A percentile compares a stretch with the other conserved stretches of the same genome.
phyloP scores from a whole-genome alignment of 2,888 invertebrate species.

The Thecophora atra region DNA sequence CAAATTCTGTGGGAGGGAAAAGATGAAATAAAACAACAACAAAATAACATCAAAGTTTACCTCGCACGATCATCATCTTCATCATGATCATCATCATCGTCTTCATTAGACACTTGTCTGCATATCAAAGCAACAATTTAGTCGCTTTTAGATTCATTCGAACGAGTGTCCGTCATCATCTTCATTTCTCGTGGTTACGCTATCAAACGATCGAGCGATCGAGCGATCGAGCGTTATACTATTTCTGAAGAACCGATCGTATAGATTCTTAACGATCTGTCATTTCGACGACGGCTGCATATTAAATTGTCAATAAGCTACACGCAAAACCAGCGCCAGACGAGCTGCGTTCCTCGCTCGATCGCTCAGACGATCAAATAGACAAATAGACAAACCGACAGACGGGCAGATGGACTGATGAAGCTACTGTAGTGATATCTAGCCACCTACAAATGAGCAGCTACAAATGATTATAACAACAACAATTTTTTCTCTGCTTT shows the following conservation, averaged over 20 bases:
- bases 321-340: background rate
- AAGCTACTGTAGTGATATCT: background rate
- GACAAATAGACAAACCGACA: slow-evolving; percentile 17
- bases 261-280: slow-evolving; percentile 62
- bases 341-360: background rate
- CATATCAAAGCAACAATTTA: background rate
- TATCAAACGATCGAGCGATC: slow-evolving; percentile 22
- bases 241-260: slow-evolving; percentile 31
- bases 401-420: background rate
- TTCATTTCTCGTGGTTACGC: background rate
- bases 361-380: background rate
- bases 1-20: slow-evolving; percentile 26
- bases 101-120: background rate
- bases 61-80: background rate
- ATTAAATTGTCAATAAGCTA: slow-evolving; percentile 35
- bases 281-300: slow-evolving; percentile 57
- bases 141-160: background rate
- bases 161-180: background rate
- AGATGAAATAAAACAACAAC: slow-evolving; percentile 1
- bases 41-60: background rate
- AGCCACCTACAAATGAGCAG: no score
- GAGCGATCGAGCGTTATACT: slow-evolving; percentile 23
- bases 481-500: no score
- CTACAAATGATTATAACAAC: no score
- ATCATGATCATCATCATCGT: background rate